A percentile compares a stretch with the other conserved stretches of the same genome.
Evolutionary conservation across 1,140 invertebrate genomes (phyloP).

Genomic region (Euwallacea similis): DNA sequence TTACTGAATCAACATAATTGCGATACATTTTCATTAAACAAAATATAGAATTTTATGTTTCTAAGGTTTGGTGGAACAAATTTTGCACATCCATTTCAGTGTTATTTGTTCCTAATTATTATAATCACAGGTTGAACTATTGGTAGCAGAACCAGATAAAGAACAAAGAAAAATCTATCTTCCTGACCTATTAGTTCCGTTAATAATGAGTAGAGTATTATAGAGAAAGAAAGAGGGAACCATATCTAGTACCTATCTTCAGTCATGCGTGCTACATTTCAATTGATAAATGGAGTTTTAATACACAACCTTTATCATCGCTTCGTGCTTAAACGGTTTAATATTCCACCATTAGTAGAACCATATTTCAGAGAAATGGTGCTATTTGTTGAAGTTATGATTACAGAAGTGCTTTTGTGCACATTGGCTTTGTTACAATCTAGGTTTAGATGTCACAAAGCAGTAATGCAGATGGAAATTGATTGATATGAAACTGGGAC

Average conservation of each 20-base stretch:
- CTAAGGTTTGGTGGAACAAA: not conserved
- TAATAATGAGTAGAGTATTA: not conserved
- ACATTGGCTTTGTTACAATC: too few species aligned
- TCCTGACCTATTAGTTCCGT: not conserved
- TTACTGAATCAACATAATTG: not conserved
- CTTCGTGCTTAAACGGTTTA: slow-evolving; percentile 6
- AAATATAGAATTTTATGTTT: not conserved
- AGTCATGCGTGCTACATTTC: slow-evolving; percentile 5
- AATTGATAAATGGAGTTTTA: slow-evolving; percentile 3
- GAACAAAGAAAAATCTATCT: not conserved
- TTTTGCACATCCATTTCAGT: not conserved
- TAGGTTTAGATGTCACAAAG: too few species aligned
- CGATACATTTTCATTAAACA: not conserved
- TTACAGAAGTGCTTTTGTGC: not conserved
- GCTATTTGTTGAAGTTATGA: slow-evolving; percentile 7
- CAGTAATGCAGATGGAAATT: too few species aligned
- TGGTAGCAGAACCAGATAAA: not conserved
- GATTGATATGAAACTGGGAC: too few species aligned
- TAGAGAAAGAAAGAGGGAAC: not conserved
- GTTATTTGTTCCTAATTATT: not conserved
- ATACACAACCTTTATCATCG: slow-evolving; percentile 3
- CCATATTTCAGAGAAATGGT: not conserved
- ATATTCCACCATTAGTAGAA: not conserved
- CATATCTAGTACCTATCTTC: not conserved
- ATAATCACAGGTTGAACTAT: too few species aligned